A percentile compares a stretch with the other conserved stretches of the same genome.
phyloP scores from a whole-genome alignment of 2,797 vertebrate species.

The Melanotaenia parkinsoni region DNA sequence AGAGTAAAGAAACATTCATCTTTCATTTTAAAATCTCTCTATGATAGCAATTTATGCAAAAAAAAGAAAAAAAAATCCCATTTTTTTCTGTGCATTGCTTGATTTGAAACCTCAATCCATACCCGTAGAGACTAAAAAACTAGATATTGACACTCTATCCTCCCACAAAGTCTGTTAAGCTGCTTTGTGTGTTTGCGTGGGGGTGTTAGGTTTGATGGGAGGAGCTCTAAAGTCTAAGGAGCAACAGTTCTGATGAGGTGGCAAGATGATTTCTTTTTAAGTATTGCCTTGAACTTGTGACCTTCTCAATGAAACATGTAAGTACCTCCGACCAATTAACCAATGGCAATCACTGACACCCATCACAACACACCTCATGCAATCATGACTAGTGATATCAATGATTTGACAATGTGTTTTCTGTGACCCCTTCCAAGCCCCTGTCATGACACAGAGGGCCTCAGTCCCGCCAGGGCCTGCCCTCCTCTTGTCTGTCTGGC shows the following conservation, averaged over 20 bases:
- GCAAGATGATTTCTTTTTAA: conserved; percentile 66
- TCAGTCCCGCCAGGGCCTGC: conserved; percentile 44
- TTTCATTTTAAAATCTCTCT: conserved; percentile 25
- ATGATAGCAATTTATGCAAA: conserved; percentile 23
- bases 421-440: conserved; percentile 41
- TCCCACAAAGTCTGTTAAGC: conserved; percentile 41
- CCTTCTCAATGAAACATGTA: conserved; percentile 52
- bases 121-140: conserved; percentile 44
- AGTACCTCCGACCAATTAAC: conserved; percentile 20
- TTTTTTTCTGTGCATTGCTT: conserved; percentile 40
- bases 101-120: conserved; percentile 39
- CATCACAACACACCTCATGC: conserved; percentile 56
- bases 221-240: conserved; percentile 25
- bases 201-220: conserved; percentile 40
- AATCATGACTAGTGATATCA: conserved; percentile 53
- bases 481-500: conserved; percentile 64
- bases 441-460: conserved; percentile 40
- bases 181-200: conserved; percentile 15
- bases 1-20: conserved; percentile 22
- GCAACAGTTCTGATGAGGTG: conserved; percentile 66
- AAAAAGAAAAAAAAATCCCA: conserved; percentile 20
- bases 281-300: conserved; percentile 42
- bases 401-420: conserved; percentile 67
- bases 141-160: conserved; percentile 40
- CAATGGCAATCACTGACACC: conserved; percentile 32